A percentile compares a stretch with the other conserved stretches of the same genome.
phyloP scores from a whole-genome alignment of 2,113 vertebrate species.

The Oceanodroma tethys region DNA sequence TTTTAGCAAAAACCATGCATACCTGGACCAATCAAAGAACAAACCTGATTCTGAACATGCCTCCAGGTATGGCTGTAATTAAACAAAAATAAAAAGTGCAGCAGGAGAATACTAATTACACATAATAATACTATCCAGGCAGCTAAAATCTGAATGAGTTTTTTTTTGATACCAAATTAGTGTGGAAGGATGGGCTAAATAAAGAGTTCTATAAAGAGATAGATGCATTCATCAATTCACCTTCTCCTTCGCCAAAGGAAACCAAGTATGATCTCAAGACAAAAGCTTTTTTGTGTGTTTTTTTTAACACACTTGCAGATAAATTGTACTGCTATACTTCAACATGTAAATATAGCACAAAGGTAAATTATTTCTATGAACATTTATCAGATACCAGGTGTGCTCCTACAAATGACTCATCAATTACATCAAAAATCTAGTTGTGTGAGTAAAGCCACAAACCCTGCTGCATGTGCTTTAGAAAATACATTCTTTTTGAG shows the following conservation, averaged over 20 bases:
- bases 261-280: not conserved
- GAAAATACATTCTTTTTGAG: not conserved
- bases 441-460: not conserved
- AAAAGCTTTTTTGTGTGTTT: not conserved
- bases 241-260: not conserved
- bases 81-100: not conserved
- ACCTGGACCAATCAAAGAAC: not conserved
- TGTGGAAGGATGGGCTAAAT: not conserved
- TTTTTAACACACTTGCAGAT: not conserved
- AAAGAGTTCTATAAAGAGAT: not conserved
- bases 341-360: not conserved
- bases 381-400: not conserved
- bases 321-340: not conserved
- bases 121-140: not conserved
- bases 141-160: not conserved
- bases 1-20: not conserved
- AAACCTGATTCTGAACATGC: not conserved
- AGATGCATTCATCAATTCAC: not conserved
- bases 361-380: not conserved
- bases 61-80: not conserved
- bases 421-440: not conserved
- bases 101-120: not conserved
- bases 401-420: not conserved
- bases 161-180: not conserved
- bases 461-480: not conserved